phyloP scores from a whole-genome alignment of 1,140 invertebrate species.

The Stegodyphus mimosarum region DNA sequence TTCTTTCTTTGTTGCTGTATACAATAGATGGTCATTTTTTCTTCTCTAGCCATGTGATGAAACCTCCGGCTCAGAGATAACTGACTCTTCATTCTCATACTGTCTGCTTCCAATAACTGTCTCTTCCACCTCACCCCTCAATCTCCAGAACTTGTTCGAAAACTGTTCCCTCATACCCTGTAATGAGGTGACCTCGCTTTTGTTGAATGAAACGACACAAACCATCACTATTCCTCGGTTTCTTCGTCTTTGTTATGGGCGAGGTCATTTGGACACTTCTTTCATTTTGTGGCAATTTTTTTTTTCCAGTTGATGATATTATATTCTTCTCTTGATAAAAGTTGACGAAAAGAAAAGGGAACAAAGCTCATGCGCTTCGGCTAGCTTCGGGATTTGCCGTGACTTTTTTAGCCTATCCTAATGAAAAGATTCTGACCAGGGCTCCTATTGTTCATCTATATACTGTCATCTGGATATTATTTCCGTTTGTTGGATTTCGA shows the following conservation, averaged over 20 bases:
- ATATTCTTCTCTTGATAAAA: slow-evolving; percentile 4
- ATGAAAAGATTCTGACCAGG: slow-evolving; percentile 2
- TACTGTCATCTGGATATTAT: neutral
- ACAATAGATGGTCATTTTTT: too few relatives aligned
- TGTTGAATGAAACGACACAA: slow-evolving; percentile 10
- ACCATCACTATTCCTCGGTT: neutral
- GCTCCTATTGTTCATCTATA: neutral
- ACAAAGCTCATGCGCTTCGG: neutral
- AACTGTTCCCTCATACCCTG: slow-evolving; percentile 5
- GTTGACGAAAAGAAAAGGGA: slow-evolving; percentile 10
- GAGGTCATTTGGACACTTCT: neutral
- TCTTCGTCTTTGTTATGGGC: slow-evolving; percentile 5
- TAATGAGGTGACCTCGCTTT: slow-evolving; percentile 10
- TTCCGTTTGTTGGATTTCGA: neutral
- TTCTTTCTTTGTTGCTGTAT: too few relatives aligned
- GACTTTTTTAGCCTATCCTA: slow-evolving; percentile 2
- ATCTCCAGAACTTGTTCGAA: neutral
- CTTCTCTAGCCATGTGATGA: too few relatives aligned
- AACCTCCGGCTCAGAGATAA: too few relatives aligned
- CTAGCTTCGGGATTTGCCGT: neutral
- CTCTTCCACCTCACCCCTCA: neutral
- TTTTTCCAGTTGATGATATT: neutral
- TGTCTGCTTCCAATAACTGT: neutral
- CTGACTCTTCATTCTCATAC: neutral
- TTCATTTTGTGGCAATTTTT: neutral